These are phyloP conservation scores for Temnothorax unifasciatus DNA, from an alignment of 2,888 invertebrate species.

Conservation along the genomic window DNA sequence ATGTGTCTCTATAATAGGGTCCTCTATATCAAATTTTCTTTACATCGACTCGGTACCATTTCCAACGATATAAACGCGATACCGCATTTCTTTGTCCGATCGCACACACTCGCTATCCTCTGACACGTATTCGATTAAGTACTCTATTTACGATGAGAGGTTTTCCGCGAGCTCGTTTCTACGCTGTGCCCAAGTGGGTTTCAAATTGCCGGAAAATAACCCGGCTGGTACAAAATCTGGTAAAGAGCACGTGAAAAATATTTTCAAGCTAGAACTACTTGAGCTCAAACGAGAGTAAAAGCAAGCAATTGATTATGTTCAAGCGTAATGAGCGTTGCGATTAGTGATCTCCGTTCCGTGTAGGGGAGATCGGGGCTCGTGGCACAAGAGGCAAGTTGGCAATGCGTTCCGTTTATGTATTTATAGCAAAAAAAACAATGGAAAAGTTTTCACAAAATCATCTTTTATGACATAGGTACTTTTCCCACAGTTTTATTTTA, in stretches of 20 bases:
- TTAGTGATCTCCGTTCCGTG: constrained; percentile 53
- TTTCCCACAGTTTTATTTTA: too few relatives aligned
- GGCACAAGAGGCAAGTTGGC: too few relatives aligned
- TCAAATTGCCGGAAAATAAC: constrained; percentile 2
- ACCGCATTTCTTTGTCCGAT: constrained; percentile 37
- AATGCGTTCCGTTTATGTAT: too few relatives aligned
- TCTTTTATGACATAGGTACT: too few relatives aligned
- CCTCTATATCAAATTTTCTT: constrained; percentile 13
- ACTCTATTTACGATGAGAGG: constrained; percentile 54
- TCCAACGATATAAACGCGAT: constrained; percentile 29
- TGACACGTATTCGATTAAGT: constrained; percentile 60
- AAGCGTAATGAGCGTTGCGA: constrained; percentile 68
- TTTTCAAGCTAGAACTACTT: constrained; percentile 48
- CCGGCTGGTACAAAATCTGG: neutral
- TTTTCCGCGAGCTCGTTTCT: constrained; percentile 37
- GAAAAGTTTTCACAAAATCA: too few relatives aligned
- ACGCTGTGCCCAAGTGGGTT: constrained; percentile 10
- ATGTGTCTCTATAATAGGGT: constrained; percentile 1
- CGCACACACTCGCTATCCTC: constrained; percentile 40
- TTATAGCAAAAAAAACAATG: too few relatives aligned
- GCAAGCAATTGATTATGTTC: constrained; percentile 71
- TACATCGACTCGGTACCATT: neutral
- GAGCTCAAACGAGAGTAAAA: constrained; percentile 62
- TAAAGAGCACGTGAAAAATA: constrained; percentile 49
- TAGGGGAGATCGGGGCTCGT: too few relatives aligned